Evolutionary conservation across 2,797 vertebrate genomes (phyloP), one percentile per base, ranked within the genome.

Genomic region (Amblyraja radiata): DNA sequence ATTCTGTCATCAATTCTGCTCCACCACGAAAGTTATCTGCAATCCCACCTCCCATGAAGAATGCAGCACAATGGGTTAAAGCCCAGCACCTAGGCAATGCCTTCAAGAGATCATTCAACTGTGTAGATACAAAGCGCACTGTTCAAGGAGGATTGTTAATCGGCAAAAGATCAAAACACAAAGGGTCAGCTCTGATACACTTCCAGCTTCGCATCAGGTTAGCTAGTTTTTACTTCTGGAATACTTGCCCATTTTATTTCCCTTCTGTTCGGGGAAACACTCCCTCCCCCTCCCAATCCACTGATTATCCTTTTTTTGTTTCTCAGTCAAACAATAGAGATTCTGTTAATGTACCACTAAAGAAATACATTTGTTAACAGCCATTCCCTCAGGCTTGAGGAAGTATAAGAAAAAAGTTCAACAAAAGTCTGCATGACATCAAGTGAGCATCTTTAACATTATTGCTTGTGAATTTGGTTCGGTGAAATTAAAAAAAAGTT

Each of bases 21-120:
- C 65, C 1, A 32, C 54, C 86, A 90, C 28, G 6, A 61, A 65
- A 28, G 28, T 61, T 23, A 90, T 36, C 63, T 39, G 63, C 1
- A 10, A 25, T 63, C 23, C 8, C 9, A 13, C 83, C 83, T 28
- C 83, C n/a, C 61, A n/a, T 13, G 61, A 9, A 6, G 16, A 73
- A 14, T 18, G 3, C 65, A 91, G 68, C 71, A 86, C 80, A 93
- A 93, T 76, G 84, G 83, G 93, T 93, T 93, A 93, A 93, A 76
- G 36, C 81, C 36, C 93, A 71, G 93, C 63, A 93, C 36, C 93
- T 73, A 73, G 46, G 84, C 76, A 32, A 92, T 93, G 93, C 93
- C 93, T 90, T 90, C 83, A 77, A 80, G 93, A 76, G 71, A 86
- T 73, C 68, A 81, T 71, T 68, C 78, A 78, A 65, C 54, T 39